These are phyloP conservation scores for Rhinoderma darwinii DNA, from an alignment of 2,113 vertebrate genomes.

Conservation along the genomic window DNA sequence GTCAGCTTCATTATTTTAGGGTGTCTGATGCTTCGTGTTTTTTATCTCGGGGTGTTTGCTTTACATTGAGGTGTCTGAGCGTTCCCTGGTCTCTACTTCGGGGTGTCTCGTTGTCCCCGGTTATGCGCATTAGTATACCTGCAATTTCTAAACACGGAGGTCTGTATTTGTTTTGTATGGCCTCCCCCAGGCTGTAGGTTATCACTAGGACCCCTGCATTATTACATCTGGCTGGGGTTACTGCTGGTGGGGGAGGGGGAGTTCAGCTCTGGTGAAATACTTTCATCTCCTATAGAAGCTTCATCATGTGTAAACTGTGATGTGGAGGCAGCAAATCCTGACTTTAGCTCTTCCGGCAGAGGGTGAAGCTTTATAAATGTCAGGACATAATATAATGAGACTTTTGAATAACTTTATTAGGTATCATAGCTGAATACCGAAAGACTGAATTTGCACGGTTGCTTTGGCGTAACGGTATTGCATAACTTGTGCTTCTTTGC, in stretches of 20 bases:
- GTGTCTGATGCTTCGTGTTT: neutral
- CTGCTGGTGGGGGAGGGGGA: neutral
- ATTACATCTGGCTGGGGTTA: conserved; percentile 17
- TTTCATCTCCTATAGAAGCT: conserved; percentile 5
- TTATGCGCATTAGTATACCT: neutral
- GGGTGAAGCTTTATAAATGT: neutral
- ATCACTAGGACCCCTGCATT: neutral
- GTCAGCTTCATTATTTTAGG: no score
- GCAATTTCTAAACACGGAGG: neutral
- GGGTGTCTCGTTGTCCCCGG: neutral
- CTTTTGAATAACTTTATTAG: neutral
- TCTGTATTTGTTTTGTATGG: neutral
- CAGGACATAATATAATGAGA: neutral
- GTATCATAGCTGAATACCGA: no score
- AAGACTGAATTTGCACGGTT: no score
- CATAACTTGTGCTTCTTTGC: no score
- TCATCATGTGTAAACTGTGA: neutral
- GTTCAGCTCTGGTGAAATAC: neutral
- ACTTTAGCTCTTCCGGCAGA: neutral
- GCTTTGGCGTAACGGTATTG: no score
- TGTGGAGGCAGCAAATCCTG: neutral
- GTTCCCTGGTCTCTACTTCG: neutral
- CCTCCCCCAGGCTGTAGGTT: neutral
- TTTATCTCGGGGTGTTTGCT: neutral
- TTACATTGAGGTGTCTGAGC: neutral